Base-by-base conservation (phyloP, 2,113 vertebrate genomes). In the Megaleporinus macrocephalus region DNA sequence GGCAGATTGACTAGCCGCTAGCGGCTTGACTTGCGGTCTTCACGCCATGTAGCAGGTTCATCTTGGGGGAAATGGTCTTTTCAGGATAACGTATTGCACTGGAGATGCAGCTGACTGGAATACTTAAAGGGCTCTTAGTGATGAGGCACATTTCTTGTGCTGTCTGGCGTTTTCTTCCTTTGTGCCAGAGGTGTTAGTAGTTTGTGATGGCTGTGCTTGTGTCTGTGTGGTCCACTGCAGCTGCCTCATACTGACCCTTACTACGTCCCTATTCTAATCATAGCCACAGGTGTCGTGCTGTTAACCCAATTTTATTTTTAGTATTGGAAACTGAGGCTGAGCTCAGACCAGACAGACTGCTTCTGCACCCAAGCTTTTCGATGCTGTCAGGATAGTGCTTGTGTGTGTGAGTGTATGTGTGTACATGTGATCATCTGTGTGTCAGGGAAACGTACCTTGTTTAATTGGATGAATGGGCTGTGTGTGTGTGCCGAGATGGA, bases 281-380 rank as follows among this genome's bases (percentile, higher is more conserved):
- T 92, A 90, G 90, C 78, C 85, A 80, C 88, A 91, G 89, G 92
- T 91, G 90, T 89, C 86, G 86, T 63, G 71, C 75, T 61, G 61
- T 87, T 87, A 89, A 88, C 87, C 87, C 84, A 85, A 86, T 89
- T 91, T 86, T 92, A 91, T 89, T 91, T 91, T 91, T 88, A 89
- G 88, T 59, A 76, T 82, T 89, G 84, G 88, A 44, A 44, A 44
- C 41, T 44, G 41, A 89, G 85, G 84, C 61, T 80, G 84, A 86
- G 78, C 83, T 74, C 0, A 30, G 83, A 62, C 65, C 53, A 22
- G n/a, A 49, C 44, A 20, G 30, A 22, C 55, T 51, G 44, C 69
- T 18, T 49, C 30, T 44, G 53, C 51, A 78, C 69, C 76, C 55
- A 68, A 73, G 22, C 81, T 59, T 73, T 41, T 77, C 24, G 26